Evolutionary conservation across 1,140 invertebrate genomes (phyloP).

Genomic region (Drosophila persimilis): DNA sequence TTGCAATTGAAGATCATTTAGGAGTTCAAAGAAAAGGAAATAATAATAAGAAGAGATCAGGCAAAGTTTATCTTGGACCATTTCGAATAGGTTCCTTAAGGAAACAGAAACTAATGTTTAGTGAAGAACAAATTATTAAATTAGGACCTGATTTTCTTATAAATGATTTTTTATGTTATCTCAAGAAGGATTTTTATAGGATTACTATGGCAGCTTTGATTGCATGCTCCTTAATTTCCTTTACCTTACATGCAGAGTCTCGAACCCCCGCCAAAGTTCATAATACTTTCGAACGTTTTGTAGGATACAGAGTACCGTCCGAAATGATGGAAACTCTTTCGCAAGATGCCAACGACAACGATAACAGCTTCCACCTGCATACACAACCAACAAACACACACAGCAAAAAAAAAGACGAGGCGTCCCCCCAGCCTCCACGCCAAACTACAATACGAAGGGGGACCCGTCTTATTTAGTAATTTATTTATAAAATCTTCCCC

Average conservation of each 20-base stretch:
- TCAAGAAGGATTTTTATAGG: neutral
- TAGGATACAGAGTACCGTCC: neutral
- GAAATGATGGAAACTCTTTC: slow-evolving; percentile 67
- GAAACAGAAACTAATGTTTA: too few species aligned
- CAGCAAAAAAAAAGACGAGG: slow-evolving; percentile 26
- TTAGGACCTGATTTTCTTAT: too few species aligned
- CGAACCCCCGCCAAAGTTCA: neutral
- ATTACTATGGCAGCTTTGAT: too few species aligned
- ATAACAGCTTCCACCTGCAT: slow-evolving; percentile 73
- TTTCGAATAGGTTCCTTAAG: too few species aligned
- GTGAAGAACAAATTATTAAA: neutral
- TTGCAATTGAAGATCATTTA: too few species aligned
- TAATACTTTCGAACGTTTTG: neutral
- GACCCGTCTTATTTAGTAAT: slow-evolving; percentile 52
- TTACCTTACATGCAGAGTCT: neutral
- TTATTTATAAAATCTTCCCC: slow-evolving; percentile 78
- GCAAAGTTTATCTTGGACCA: too few species aligned
- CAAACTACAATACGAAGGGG: neutral
- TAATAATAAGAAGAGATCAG: neutral
- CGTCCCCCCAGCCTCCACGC: slow-evolving; percentile 28
- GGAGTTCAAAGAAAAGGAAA: neutral
- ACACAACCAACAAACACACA: slow-evolving; percentile 17
- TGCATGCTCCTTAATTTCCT: too few species aligned
- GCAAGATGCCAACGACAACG: slow-evolving; percentile 63
- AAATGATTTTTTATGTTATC: neutral